These are phyloP conservation scores for Leiothrix lutea DNA, from an alignment of 2,113 vertebrate species.

Conservation along the genomic window DNA sequence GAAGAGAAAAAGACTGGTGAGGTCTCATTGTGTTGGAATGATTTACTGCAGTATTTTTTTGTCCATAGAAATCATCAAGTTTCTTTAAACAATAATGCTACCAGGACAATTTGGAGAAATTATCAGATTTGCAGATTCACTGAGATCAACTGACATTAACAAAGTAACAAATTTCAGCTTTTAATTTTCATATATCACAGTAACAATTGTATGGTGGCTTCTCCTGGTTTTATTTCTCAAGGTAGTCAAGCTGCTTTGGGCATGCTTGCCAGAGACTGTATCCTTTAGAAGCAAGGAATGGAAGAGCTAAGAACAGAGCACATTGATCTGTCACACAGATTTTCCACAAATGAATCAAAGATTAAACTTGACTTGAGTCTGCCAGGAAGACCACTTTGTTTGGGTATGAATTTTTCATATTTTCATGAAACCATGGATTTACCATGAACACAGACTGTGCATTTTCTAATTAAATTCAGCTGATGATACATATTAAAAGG, in stretches of 20 bases:
- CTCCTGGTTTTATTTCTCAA: not conserved
- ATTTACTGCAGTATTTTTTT: not conserved
- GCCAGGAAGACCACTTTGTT: not conserved
- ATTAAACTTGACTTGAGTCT: not conserved
- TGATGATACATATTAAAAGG: not conserved
- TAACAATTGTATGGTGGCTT: not conserved
- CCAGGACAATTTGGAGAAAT: not conserved
- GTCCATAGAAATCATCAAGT: not conserved
- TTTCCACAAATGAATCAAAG: not conserved
- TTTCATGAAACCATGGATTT: not conserved
- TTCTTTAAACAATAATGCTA: not conserved
- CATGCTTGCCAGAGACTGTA: not conserved
- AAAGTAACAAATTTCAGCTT: not conserved
- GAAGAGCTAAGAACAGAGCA: not conserved
- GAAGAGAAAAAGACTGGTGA: not conserved
- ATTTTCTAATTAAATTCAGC: not conserved
- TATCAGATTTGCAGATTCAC: not conserved
- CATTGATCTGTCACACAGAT: not conserved
- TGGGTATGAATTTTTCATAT: not conserved
- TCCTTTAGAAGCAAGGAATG: not conserved
- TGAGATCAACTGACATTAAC: not conserved
- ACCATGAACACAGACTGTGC: not conserved
- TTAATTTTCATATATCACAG: not conserved
- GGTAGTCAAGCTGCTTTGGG: not conserved
- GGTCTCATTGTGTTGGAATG: not conserved